Conservation (phyloP, 2,888 invertebrate genomes). For the Marasmarcha lunaedactyla region DNA sequence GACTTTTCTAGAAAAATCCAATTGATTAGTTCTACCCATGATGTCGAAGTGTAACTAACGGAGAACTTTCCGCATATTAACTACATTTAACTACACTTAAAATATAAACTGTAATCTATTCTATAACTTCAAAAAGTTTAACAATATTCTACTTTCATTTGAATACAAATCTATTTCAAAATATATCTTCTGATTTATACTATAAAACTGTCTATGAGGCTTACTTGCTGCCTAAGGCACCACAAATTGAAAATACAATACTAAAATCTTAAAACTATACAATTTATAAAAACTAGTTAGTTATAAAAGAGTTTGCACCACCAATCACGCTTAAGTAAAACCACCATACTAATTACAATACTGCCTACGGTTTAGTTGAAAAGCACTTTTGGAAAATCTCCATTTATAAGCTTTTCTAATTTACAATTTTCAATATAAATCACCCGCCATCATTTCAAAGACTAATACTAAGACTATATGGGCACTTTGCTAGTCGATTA, state of each 20-base stretch:
- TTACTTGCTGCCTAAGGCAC: conserved; percentile 41
- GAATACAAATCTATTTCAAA: conserved; percentile 4
- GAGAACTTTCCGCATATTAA: conserved; percentile 41
- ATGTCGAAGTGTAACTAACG: conserved; percentile 39
- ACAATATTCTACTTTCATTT: conserved; percentile 9
- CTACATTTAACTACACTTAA: conserved; percentile 36
- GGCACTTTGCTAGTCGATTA: conserved; percentile 40
- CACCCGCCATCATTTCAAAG: conserved; percentile 38
- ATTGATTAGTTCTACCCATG: conserved; percentile 33
- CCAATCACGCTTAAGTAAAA: conserved; percentile 45
- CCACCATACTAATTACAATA: conserved; percentile 40
- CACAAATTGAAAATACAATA: conserved; percentile 28
- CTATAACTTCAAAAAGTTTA: conserved; percentile 16
- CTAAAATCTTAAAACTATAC: conserved; percentile 45
- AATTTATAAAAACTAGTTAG: conserved; percentile 32
- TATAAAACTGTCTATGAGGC: background rate
- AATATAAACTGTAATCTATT: conserved; percentile 30
- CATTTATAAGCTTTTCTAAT: conserved; percentile 45
- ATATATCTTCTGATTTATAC: background rate
- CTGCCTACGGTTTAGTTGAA: conserved; percentile 24
- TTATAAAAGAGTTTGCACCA: conserved; percentile 59
- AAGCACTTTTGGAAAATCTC: background rate
- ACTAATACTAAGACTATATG: conserved; percentile 40
- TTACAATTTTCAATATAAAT: conserved; percentile 35
- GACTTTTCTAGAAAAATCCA: conserved; percentile 24